A percentile compares a stretch with the other conserved stretches of the same genome.
Conservation (phyloP, 2,888 invertebrate genomes). For the Strigamia crassipes region DNA sequence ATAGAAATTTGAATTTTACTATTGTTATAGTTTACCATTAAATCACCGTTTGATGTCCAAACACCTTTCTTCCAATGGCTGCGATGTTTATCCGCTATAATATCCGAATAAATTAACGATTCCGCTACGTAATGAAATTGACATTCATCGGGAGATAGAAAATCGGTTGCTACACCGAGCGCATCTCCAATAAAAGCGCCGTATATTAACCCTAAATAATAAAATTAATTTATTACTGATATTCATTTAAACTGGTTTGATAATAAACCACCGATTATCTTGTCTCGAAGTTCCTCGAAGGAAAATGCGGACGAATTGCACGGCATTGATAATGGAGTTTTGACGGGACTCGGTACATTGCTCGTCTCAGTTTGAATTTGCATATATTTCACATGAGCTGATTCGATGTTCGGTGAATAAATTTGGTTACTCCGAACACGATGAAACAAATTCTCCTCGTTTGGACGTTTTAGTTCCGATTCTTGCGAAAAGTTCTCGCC, state of each 20-base stretch:
- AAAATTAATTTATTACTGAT: neutral
- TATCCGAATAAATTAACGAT: constrained; percentile 55
- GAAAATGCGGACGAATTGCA: constrained; percentile 55
- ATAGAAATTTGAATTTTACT: neutral
- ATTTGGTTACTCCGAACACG: constrained; percentile 57
- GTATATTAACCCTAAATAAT: constrained; percentile 57
- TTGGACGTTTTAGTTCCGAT: constrained; percentile 39
- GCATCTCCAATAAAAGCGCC: constrained; percentile 60
- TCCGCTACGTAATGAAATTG: constrained; percentile 57
- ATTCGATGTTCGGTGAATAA: constrained; percentile 57
- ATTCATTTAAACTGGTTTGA: neutral
- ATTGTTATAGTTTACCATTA: constrained; percentile 55
- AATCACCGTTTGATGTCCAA: constrained; percentile 60
- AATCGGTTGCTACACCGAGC: constrained; percentile 58
- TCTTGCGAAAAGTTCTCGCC: constrained; percentile 52
- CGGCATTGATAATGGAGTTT: constrained; percentile 58
- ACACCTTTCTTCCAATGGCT: constrained; percentile 58
- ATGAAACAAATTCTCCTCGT: constrained; percentile 55
- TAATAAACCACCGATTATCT: constrained; percentile 55
- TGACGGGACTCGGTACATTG: constrained; percentile 56
- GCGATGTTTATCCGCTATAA: constrained; percentile 58
- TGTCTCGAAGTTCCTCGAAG: constrained; percentile 56
- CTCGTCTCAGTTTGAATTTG: constrained; percentile 58
- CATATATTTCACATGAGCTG: constrained; percentile 58
- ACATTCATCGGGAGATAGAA: constrained; percentile 58